Evolutionary conservation across 2,113 vertebrate genomes (phyloP), one percentile per base, ranked within the genome.

Genomic region (Pantherophis guttatus): DNA sequence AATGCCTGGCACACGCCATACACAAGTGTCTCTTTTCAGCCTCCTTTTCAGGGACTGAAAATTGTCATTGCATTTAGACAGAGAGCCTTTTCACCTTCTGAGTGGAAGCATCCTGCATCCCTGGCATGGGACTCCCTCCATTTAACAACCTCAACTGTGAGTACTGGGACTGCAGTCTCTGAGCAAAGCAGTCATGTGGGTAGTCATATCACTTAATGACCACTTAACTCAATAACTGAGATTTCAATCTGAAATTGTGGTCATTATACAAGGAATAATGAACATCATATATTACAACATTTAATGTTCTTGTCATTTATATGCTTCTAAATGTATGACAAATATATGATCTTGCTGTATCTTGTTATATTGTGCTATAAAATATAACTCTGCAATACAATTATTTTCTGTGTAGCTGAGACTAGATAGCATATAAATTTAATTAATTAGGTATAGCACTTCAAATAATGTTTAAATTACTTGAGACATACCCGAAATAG

Each of bases 401-500:
- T 70, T 33, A 70, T 70, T 70, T 70, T 70, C 65, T 70, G 29
- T 70, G 13, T 33, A 70, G 65, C 33, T 81, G 75, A 19, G 33
- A 19, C 33, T 44, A 39, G 75, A 17, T 1, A 19, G 8, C 0
- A 3, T 44, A 81, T 81, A 44, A 21, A 44, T 81, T 21, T 44
- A 44, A 81, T 75, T 75, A 75, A 75, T 44, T 81, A 81, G 54
- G 1, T n/a, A 29, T 5, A 65, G 24, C 44, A 58, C 9, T 29
- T 62, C 1, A 44, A 55, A 89, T 50, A 89, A 94, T 94, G 94
- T 95, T 50, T 93, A 70, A 39, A 19, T 4, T 62, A 29, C 29
- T 89, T 93, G 15, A 26, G 39, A 97, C 98, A 97, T 97, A 99
- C 99, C 97, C 99, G 97, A 96, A 99, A 99, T 44, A 99, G 98